These are phyloP conservation scores for Plemyria rubiginata DNA, from an alignment of 2,888 invertebrate species.

Conservation along the genomic window DNA sequence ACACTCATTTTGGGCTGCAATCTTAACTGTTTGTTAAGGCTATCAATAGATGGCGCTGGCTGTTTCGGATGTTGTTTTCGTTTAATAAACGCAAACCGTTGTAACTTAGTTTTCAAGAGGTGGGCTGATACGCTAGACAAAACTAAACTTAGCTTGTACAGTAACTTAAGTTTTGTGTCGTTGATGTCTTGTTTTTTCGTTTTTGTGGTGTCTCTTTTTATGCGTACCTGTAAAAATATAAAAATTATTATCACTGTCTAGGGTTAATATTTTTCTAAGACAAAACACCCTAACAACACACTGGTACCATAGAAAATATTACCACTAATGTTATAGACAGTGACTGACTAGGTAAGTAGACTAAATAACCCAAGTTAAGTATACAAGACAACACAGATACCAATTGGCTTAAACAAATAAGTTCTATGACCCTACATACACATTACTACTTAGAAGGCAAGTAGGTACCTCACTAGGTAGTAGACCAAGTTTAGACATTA, in stretches of 20 bases:
- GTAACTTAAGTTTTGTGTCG: conserved; percentile 62
- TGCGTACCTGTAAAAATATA: conserved; percentile 66
- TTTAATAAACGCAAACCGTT: conserved; percentile 33
- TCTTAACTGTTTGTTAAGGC: conserved; percentile 5
- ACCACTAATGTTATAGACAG: conserved; percentile 42
- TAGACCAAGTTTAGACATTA: too few species aligned
- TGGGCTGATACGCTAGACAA: conserved; percentile 63
- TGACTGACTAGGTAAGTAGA: conserved; percentile 7
- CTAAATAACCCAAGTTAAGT: conserved; percentile 31
- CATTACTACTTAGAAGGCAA: neutral
- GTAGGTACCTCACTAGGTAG: too few species aligned
- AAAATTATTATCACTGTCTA: conserved; percentile 17
- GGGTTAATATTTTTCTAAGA: conserved; percentile 10
- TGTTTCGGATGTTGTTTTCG: conserved; percentile 4
- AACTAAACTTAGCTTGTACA: conserved; percentile 66
- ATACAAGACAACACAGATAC: conserved; percentile 15
- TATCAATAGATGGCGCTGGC: conserved; percentile 16
- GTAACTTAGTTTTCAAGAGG: conserved; percentile 47
- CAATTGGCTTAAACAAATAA: neutral
- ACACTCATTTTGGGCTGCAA: conserved; percentile 10
- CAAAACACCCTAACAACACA: conserved; percentile 45
- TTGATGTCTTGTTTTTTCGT: conserved; percentile 63
- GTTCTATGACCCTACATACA: neutral
- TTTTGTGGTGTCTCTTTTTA: conserved; percentile 66
- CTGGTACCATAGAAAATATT: conserved; percentile 65